phyloP scores from a whole-genome alignment of 1,140 invertebrate genomes.

The Hycleus phaleratus region DNA sequence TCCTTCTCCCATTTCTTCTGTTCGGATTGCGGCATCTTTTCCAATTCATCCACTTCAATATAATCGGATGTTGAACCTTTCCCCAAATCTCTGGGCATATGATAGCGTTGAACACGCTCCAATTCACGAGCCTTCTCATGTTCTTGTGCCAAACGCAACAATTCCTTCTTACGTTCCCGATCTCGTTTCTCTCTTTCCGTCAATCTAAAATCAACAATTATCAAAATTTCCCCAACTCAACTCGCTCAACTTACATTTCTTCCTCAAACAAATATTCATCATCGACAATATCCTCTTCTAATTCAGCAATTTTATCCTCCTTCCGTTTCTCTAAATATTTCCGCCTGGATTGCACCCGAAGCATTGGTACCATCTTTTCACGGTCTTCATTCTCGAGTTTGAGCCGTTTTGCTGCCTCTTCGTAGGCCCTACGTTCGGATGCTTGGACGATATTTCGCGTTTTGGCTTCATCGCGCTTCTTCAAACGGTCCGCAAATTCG shows the following conservation, averaged over 20 bases:
- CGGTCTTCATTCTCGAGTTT: conserved; percentile 80
- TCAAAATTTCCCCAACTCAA: background rate
- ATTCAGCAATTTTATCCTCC: conserved; percentile 91
- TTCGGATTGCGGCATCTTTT: conserved; percentile 83
- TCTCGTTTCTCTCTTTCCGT: conserved; percentile 80
- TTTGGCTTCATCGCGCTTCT: conserved; percentile 84
- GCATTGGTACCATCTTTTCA: conserved; percentile 77
- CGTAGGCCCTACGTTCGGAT: conserved; percentile 69
- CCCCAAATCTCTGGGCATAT: conserved; percentile 78
- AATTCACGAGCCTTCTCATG: conserved; percentile 90
- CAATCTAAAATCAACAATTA: conserved; percentile 50
- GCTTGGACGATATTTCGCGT: conserved; percentile 71
- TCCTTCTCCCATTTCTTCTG: conserved; percentile 98
- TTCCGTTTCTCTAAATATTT: conserved; percentile 94
- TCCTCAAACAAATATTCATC: conserved; percentile 94
- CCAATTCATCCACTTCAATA: conserved; percentile 80
- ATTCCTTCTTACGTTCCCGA: conserved; percentile 83
- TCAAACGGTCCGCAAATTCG: conserved; percentile 84
- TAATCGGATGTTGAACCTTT: conserved; percentile 65
- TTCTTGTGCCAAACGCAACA: conserved; percentile 87
- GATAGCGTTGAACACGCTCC: conserved; percentile 87
- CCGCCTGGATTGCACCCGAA: conserved; percentile 84
- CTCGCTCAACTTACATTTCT: conserved; percentile 56
- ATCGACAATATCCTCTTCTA: conserved; percentile 92
- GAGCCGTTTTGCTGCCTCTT: conserved; percentile 87